A percentile compares a stretch with the other conserved stretches of the same genome.
Conservation (phyloP, 2,113 vertebrate species). For the Microcebus griseorufus region DNA sequence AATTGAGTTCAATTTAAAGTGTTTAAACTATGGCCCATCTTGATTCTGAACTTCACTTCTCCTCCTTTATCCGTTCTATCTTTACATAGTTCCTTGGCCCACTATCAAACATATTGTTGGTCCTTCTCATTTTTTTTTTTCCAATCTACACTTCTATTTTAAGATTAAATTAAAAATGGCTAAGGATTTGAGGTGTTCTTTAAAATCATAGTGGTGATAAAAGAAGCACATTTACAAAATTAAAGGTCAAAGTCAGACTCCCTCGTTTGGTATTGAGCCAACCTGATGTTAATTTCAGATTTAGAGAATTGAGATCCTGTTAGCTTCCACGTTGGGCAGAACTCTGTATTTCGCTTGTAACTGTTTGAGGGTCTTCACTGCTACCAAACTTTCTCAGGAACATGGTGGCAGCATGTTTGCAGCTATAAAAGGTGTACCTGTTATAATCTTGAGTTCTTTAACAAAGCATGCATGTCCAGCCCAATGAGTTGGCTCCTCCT, state of each 20-base stretch:
- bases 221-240: neutral
- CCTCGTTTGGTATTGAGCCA: neutral
- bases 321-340: neutral
- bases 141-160: neutral
- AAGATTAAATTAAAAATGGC: neutral
- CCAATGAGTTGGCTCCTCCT: neutral
- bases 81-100: constrained; percentile 9
- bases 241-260: neutral
- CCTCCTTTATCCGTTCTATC: neutral
- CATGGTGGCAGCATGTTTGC: neutral
- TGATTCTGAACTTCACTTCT: constrained; percentile 27
- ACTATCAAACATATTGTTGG: neutral
- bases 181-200: neutral
- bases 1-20: constrained; percentile 42
- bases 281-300: neutral
- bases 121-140: neutral
- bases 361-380: neutral
- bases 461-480: neutral
- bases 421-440: neutral
- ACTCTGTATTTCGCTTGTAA: neutral
- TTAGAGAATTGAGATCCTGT: neutral
- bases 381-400: neutral
- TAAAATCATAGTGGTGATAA: neutral
- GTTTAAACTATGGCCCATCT: constrained; percentile 42
- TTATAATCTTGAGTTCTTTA: neutral